Percentiles rank a stretch among this genome's conserved stretches.
Conservation (phyloP, 2,113 vertebrate species). For the Stomatorhinus ivindoensis region DNA sequence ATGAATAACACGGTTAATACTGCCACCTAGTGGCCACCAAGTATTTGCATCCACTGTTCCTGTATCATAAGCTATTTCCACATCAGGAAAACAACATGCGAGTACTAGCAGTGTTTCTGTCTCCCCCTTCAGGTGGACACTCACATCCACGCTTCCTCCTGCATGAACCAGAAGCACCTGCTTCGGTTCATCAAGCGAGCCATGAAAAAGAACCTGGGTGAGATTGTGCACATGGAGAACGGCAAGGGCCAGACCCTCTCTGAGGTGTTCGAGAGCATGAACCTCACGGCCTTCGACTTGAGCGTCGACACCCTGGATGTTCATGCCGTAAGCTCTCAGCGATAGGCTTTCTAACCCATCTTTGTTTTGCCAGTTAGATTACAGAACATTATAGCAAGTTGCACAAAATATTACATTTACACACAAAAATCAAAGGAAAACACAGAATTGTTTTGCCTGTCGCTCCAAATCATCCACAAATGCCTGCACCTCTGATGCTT, state of each 20-base stretch:
- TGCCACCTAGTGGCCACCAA: not conserved
- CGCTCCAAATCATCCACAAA: not conserved
- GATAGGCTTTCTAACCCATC: not conserved
- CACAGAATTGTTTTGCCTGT: not conserved
- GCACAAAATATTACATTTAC: not conserved
- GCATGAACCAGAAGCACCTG: constrained; percentile 98
- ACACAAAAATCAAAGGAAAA: not conserved
- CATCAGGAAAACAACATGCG: not conserved
- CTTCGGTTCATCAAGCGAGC: constrained; percentile 90
- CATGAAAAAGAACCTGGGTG: constrained; percentile 81
- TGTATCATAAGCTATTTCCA: not conserved
- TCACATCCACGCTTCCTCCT: constrained; percentile 92
- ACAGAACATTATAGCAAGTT: not conserved
- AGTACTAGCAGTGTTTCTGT: not conserved
- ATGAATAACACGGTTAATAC: not conserved
- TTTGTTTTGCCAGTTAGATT: not conserved
- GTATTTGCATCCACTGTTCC: not conserved
- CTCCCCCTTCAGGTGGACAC: constrained; percentile 78
- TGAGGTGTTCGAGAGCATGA: constrained; percentile 86
- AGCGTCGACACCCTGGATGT: constrained; percentile 93
- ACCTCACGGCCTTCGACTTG: constrained; percentile 87
- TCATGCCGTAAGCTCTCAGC: constrained; percentile 71
- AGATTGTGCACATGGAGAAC: constrained; percentile 80
- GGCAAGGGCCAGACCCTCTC: constrained; percentile 80
- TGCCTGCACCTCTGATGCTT: not conserved